Evolutionary conservation across 2,113 vertebrate species (phyloP), one percentile per base, ranked within the genome.

Genomic region (Ailurus styani): DNA sequence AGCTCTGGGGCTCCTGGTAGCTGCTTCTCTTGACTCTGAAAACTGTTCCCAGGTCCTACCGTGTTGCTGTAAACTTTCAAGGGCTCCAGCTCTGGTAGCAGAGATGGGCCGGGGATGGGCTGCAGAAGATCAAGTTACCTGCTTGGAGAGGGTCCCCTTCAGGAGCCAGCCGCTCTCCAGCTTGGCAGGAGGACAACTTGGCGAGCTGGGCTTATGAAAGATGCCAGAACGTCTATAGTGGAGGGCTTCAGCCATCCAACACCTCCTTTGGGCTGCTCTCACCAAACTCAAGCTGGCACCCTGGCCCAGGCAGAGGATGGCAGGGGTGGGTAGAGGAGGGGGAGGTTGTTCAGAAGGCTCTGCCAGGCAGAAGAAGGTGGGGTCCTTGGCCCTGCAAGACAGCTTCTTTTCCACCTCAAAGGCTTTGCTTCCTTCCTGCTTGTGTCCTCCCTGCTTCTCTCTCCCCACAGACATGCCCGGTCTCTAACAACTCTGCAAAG

Each of bases 151-250:
- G 37, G 73, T 45, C 70, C 68, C 42, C 73, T 78, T 93, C 72
- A 68, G 91, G 87, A 91, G 91, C 83, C 88, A 93, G 86, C 89
- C 3, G 0, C 70, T 78, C 82, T 54, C 78, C 66, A 78, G 86
- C 57, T 96, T 98, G 98, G 97, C 97, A 84, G 87, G 64, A 78
- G 20, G 50, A 96, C 94, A 90, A 27, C 83, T 91, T 85, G 87
- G 91, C 3, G 0, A 86, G 83, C 89, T n/a, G 66, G 86, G 82
- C 89, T 93, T 15, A 0, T 20, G 18, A 57, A 95, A 94, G 93
- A 87, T 88, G 95, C 96, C 96, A 96, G 87, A 87, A 66, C 45
- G 73, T 93, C 95, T 91, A 96, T 87, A 97, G 95, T 84, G 94
- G 83, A 96, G 91, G 95, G 86, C 86, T 97, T 98, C 72, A 95